Percentiles rank a stretch among this genome's conserved stretches.
Evolutionary conservation across 2,888 invertebrate genomes (phyloP).

Genomic region (Clanis bilineata): DNA sequence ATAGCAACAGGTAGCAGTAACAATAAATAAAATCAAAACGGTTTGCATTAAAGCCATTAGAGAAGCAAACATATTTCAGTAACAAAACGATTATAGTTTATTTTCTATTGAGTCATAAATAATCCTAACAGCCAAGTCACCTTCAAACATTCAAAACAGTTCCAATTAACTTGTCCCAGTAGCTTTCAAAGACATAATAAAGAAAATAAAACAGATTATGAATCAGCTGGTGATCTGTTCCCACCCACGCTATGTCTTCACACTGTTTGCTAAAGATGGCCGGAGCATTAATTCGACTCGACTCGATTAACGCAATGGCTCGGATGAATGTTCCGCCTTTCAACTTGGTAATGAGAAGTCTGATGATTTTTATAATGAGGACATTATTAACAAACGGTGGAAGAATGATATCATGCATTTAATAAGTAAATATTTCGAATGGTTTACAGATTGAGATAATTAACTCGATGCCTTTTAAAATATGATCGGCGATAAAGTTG

Average conservation of each 20-base stretch:
- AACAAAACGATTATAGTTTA: neutral
- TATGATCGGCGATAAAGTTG: no score
- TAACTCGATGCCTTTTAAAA: no score
- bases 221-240: slow-evolving; percentile 13
- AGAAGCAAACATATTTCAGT: neutral
- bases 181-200: neutral
- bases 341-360: slow-evolving; percentile 8
- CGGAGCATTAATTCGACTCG: slow-evolving; percentile 38
- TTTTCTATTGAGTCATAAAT: neutral
- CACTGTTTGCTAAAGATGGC: slow-evolving; percentile 39
- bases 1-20: no score
- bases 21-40: no score
- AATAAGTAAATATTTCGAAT: neutral
- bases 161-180: neutral
- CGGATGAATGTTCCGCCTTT: slow-evolving; percentile 19
- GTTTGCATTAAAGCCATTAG: no score
- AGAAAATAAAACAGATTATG: neutral
- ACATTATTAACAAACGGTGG: neutral
- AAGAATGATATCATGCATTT: neutral
- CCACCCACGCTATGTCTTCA: slow-evolving; percentile 24
- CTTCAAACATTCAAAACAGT: neutral
- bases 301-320: slow-evolving; percentile 37
- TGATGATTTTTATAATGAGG: slow-evolving; percentile 16
- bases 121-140: neutral
- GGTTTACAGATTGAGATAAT: no score